phyloP scores from a whole-genome alignment of 2,888 invertebrate genomes.

The Ochropleura plecta region DNA sequence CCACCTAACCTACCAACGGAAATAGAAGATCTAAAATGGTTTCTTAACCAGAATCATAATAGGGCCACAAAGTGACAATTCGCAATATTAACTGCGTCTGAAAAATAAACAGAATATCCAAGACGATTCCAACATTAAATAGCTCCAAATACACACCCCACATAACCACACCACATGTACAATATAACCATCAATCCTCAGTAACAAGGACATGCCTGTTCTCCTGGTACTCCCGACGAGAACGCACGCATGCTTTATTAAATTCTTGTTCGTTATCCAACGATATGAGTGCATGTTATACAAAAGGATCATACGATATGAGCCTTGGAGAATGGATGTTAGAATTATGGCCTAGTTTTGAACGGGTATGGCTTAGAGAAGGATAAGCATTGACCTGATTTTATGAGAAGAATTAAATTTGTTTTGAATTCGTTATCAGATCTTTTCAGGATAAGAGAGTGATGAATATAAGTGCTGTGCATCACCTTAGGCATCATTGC shows the following conservation, averaged over 20 bases:
- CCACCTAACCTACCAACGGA: too few relatives aligned
- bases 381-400: constrained; percentile 34
- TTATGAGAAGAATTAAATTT: neutral
- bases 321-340: constrained; percentile 29
- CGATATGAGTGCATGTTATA: constrained; percentile 53
- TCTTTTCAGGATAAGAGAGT: too few relatives aligned
- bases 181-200: constrained; percentile 33
- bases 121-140: constrained; percentile 32
- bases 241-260: constrained; percentile 60
- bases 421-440: neutral
- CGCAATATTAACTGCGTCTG: too few relatives aligned
- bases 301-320: constrained; percentile 32
- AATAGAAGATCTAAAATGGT: too few relatives aligned
- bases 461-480: too few relatives aligned
- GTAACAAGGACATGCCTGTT: constrained; percentile 37
- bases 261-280: constrained; percentile 64
- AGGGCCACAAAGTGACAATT: too few relatives aligned
- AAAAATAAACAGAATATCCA: neutral
- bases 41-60: too few relatives aligned
- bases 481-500: too few relatives aligned
- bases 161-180: constrained; percentile 8
- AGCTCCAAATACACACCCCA: constrained; percentile 17
- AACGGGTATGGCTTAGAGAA: neutral
- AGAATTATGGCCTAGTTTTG: constrained; percentile 43
- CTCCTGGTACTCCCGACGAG: constrained; percentile 16